Percentiles rank a stretch among this genome's conserved stretches.
Evolutionary conservation across 2,797 vertebrate species (phyloP).

Genomic region (Lacerta viridis): DNA sequence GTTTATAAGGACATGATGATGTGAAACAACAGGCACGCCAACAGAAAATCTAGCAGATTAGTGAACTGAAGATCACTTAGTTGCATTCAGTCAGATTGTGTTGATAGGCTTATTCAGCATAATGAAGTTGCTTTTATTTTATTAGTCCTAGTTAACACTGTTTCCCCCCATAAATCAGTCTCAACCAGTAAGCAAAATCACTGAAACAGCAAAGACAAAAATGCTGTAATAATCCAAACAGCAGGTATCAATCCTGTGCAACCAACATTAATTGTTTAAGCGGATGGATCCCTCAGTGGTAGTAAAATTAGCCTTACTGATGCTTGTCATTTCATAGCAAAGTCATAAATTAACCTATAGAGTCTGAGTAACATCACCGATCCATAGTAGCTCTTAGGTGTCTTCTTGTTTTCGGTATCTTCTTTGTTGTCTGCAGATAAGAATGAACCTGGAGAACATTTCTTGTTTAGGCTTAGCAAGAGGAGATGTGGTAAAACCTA

Average conservation of each 20-base stretch:
- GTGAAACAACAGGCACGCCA: slow-evolving; percentile 26
- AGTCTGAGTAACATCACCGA: background rate
- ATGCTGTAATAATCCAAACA: background rate
- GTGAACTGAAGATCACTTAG: background rate
- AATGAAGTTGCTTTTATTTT: background rate
- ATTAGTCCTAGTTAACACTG: background rate
- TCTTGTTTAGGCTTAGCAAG: background rate
- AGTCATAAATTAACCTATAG: background rate
- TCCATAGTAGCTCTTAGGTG: background rate
- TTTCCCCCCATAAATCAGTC: background rate
- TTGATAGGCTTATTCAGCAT: background rate
- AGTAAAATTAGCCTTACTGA: background rate
- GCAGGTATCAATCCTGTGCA: background rate
- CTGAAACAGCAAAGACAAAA: background rate
- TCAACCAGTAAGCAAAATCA: background rate
- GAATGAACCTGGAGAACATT: background rate
- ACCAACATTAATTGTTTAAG: background rate
- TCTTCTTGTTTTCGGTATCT: background rate
- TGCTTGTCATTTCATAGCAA: background rate
- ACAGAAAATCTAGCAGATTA: slow-evolving; percentile 35
- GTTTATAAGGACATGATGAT: background rate
- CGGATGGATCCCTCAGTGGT: background rate
- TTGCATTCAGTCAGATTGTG: slow-evolving; percentile 23
- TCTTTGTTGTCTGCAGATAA: background rate
- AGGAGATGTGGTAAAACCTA: background rate